These are phyloP conservation scores for Caenorhabditis latens DNA, from an alignment of 1,140 invertebrate species.

Conservation along the genomic window DNA sequence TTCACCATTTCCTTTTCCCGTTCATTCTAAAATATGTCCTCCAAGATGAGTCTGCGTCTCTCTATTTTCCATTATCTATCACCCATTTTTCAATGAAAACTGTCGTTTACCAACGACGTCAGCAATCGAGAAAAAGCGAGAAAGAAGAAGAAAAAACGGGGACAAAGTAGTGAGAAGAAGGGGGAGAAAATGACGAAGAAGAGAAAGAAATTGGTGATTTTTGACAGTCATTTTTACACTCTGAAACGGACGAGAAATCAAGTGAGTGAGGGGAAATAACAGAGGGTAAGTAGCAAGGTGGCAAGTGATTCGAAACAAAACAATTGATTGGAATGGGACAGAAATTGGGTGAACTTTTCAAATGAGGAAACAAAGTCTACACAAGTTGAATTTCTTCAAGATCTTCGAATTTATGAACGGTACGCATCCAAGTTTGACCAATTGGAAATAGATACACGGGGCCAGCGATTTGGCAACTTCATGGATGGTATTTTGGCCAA, in stretches of 20 bases:
- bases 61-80: neutral
- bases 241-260: neutral
- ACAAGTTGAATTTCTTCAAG: too few species aligned
- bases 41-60: conserved; percentile 18
- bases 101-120: neutral
- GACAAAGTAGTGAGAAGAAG: conserved; percentile 22
- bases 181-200: conserved; percentile 4
- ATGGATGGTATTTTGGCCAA: too few species aligned
- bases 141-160: conserved; percentile 1
- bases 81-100: neutral
- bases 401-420: too few species aligned
- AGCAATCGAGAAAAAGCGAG: conserved; percentile 13
- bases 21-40: conserved; percentile 33
- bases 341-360: too few species aligned
- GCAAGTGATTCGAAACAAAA: too few species aligned
- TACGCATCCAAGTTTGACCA: too few species aligned
- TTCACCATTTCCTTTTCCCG: neutral
- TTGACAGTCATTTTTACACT: conserved; percentile 13
- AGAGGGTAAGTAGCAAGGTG: too few species aligned
- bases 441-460: too few species aligned
- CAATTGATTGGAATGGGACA: too few species aligned
- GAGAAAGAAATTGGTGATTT: neutral
- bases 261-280: too few species aligned
- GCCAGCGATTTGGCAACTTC: too few species aligned
- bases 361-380: too few species aligned